Conservation (phyloP, 1,140 invertebrate species). For the Plodia interpunctella region DNA sequence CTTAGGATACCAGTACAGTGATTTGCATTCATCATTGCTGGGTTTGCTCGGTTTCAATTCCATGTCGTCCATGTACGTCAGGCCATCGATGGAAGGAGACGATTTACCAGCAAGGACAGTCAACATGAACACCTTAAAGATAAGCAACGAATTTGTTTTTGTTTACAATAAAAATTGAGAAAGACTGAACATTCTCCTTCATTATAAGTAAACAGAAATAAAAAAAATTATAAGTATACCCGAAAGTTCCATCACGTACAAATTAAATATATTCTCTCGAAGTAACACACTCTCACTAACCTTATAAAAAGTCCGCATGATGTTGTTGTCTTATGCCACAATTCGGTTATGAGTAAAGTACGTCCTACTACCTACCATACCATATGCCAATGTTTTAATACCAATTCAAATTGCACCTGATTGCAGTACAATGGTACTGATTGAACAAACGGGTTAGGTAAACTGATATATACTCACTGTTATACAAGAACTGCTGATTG, state of each 20-base stretch:
- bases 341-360: not conserved
- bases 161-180: too few species aligned
- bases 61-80: conserved; percentile 35
- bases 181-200: too few species aligned
- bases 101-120: not conserved
- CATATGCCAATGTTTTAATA: not conserved
- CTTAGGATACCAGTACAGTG: conserved; percentile 56
- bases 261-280: too few species aligned
- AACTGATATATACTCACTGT: too few species aligned
- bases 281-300: too few species aligned
- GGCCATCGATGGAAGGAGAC: conserved; percentile 37
- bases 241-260: too few species aligned
- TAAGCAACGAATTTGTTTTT: not conserved
- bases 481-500: too few species aligned
- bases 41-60: conserved; percentile 14
- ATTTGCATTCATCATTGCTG: conserved; percentile 47
- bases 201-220: too few species aligned
- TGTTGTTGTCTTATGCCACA: not conserved
- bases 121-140: not conserved
- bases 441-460: too few species aligned
- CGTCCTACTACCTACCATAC: not conserved
- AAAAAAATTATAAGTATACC: too few species aligned
- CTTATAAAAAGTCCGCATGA: not conserved
- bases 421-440: too few species aligned
- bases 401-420: not conserved